phyloP scores from a whole-genome alignment of 2,113 vertebrate species.

The Burhinus oedicnemus region DNA sequence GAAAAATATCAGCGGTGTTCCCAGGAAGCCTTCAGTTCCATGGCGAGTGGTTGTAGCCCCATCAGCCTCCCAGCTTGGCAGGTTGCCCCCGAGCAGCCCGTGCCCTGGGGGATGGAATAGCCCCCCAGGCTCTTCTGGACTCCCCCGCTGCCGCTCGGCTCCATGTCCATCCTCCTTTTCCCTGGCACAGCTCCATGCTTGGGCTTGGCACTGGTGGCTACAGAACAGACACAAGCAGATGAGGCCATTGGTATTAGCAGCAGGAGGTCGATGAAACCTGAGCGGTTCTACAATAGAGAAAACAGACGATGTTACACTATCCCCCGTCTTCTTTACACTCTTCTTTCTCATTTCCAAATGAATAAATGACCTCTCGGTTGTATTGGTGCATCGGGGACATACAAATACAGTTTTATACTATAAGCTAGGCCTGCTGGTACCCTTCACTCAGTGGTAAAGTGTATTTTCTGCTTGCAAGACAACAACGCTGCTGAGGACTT shows the following conservation, averaged over 20 bases:
- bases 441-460: neutral
- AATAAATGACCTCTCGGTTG: neutral
- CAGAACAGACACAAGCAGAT: neutral
- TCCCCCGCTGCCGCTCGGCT: accelerated
- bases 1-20: neutral
- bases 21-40: neutral
- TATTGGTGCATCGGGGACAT: neutral
- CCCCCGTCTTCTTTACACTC: neutral
- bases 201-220: neutral
- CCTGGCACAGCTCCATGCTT: neutral
- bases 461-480: constrained; percentile 9
- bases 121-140: neutral
- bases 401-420: neutral
- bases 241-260: neutral
- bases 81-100: neutral
- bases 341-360: constrained; percentile 4
- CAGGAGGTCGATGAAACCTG: neutral
- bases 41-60: neutral
- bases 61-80: neutral
- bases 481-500: neutral
- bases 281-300: neutral
- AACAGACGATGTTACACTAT: neutral
- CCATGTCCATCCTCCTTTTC: neutral
- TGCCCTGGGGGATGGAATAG: neutral
- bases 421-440: neutral